Evolutionary conservation across 35 echinoderm and acorn worm species (phyloP), one percentile per base, ranked within the genome.

Genomic region (Acanthaster planci): DNA sequence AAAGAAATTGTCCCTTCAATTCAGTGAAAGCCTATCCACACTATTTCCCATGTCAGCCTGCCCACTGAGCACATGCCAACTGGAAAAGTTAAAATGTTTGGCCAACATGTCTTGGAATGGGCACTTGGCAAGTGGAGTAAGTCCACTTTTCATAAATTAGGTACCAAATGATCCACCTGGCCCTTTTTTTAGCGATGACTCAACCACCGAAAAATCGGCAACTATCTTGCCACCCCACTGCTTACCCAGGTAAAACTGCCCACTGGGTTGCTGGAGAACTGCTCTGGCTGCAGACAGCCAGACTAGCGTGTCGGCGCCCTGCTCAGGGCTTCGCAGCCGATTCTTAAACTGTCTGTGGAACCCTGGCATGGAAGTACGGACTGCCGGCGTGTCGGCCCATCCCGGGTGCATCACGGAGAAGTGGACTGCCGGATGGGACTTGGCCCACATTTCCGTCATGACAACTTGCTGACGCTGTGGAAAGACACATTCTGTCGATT

Each of bases 351-450:
- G 76, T 2, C 50, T 85, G 47, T 97, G 86, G 87, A 97, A 97
- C 1, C 78, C 87, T 5, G 94, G 94, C 90, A 97, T 97, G 30
- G 94, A 90, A 15, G 60, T 90, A 15, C 50, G 82, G 17, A 97
- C 87, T 27, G 85, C 87, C 21, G 94, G 87, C 5, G 94, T 97
- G 80, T 93, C 94, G 22, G 94, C 94, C 94, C 94, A 97, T 40
- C 94, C 94, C 1, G 94, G 94, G 39, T 97, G 94, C 94, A 97
- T 97, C 15, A 80, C 51, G 23, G 78, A 93, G 80, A 97, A 97
- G 16, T 93, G 87, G 27, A 97, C 84, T 14, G 90, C 53, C n/a
- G 87, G 80, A 60, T 76, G 55, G 17, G 55, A 79, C 81, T 93
- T 93, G 38, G 90, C 94, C 90, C 90, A 97, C 80, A 86, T 87